Evolutionary conservation across 30 jellyfish, hydroid and myxozoan species (phyloP).

Genomic region (Turritopsis rubra): DNA sequence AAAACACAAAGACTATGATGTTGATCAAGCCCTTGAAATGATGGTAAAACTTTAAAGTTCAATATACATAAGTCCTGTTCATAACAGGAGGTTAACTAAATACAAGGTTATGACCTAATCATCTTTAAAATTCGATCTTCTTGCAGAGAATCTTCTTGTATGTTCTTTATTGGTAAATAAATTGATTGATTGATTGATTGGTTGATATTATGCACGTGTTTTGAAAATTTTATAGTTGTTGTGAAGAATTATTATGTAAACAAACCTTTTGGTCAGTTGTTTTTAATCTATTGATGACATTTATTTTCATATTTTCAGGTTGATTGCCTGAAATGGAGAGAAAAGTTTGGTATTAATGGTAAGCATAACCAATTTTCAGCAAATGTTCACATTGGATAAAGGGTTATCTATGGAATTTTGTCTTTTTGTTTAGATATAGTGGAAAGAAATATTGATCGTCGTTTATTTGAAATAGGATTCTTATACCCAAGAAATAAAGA

Average conservation of each 20-base stretch:
- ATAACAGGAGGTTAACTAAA: no score
- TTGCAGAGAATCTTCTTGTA: no score
- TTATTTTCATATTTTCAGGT: conserved; percentile 37
- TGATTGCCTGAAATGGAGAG: conserved; percentile 94
- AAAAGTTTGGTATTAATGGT: conserved; percentile 90
- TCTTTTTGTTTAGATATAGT: conserved; percentile 39
- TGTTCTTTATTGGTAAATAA: no score
- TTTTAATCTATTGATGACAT: neutral
- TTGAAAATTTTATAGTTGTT: no score
- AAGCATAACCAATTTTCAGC: neutral
- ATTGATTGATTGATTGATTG: neutral
- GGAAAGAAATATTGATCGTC: conserved; percentile 80
- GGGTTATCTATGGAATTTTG: neutral
- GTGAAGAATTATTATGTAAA: no score
- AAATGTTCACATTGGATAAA: neutral
- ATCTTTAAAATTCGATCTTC: no score
- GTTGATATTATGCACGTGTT: neutral
- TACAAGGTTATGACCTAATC: no score
- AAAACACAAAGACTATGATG: conserved; percentile 72
- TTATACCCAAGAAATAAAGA: conserved; percentile 67
- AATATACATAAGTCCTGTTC: no score
- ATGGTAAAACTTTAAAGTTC: conserved; percentile 55
- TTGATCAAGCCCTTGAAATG: conserved; percentile 92
- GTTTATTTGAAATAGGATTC: conserved; percentile 88
- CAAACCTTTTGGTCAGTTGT: neutral